phyloP scores from a whole-genome alignment of 1,140 invertebrate genomes.

The Cotesia vestalis region DNA sequence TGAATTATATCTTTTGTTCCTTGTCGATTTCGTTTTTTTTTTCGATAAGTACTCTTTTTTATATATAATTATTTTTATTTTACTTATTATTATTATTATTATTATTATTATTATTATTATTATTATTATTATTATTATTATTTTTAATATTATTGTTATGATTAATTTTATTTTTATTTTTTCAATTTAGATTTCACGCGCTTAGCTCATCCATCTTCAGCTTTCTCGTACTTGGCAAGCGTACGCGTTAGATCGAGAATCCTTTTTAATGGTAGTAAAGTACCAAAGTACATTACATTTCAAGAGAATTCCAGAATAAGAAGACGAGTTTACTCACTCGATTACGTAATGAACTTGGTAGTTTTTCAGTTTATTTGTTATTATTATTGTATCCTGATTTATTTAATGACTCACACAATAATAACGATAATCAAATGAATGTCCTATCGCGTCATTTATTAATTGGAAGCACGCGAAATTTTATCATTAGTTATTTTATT shows the following conservation, averaged over 20 bases:
- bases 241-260: slow-evolving; percentile 21
- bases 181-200: slow-evolving; percentile 35
- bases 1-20: slow-evolving; percentile 16
- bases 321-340: slow-evolving; percentile 14
- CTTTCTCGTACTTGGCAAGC: slow-evolving; percentile 29
- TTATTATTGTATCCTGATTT: not conserved
- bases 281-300: too few species aligned
- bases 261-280: not conserved
- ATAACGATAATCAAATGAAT: not conserved
- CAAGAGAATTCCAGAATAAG: slow-evolving; percentile 10
- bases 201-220: slow-evolving; percentile 53
- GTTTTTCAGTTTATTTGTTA: not conserved
- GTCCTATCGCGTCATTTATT: slow-evolving; percentile 7
- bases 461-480: slow-evolving; percentile 19
- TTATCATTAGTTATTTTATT: not conserved
- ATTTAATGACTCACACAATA: not conserved
- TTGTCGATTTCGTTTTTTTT: too few species aligned
- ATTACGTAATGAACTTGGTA: slow-evolving; percentile 11
- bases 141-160: not conserved
- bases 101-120: slow-evolving; percentile 2
- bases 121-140: slow-evolving; percentile 13
- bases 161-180: not conserved
- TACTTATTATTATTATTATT: slow-evolving; percentile 17
- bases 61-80: slow-evolving; percentile 6
- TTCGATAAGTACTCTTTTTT: too few species aligned